Base-by-base conservation (phyloP, 2,113 vertebrate species). In the Litocranius walleri region DNA sequence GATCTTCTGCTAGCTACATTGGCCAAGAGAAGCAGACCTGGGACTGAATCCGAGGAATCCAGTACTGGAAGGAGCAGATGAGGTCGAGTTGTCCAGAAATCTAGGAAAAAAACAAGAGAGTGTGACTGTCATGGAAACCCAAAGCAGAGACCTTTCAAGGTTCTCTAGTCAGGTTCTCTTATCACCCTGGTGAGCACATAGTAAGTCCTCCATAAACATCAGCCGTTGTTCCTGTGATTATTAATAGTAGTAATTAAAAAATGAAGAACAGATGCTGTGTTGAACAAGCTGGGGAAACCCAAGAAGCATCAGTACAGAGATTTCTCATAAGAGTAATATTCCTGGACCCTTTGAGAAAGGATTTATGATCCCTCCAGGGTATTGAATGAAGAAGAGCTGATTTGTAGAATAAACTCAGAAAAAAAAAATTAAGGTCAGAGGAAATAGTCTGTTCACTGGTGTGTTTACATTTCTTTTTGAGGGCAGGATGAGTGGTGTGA, bases 401-500 rank as follows among this genome's bases (percentile, higher is more conserved):
- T 90, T 74, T 57, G 33, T 36, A 93, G 71, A 71, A 80, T 59
- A 23, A 77, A 67, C 67, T 25, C 48, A 94, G 85, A 29, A 77
- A 64, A 91, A 64, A 91, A 87, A 50, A 43, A 9, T 36, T 45
- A 57, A 83, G 82, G n/a, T 93, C 52, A 54, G 82, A 93, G 19
- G 78, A 86, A 94, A 67, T 21, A 40, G 40, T 81, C 25, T 91
- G 33, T 48, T 89, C 12, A 54, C 54, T 27, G 43, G 23, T n/a
- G 30, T 61, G 40, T 56, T 52, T 19, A 77, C 29, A 33, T 88
- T 82, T 84, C 67, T 52, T 71, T 83, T 5, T 9, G 7, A 91
- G 52, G 27, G 40, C 16, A 54, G 52, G 33, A 14, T 23, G 67
- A 86, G 33, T 16, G 71, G 54, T 7, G 1, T 10, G 81, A 91